Evolutionary conservation across 2,888 invertebrate species (phyloP).

Genomic region (Tribolium freemani): DNA sequence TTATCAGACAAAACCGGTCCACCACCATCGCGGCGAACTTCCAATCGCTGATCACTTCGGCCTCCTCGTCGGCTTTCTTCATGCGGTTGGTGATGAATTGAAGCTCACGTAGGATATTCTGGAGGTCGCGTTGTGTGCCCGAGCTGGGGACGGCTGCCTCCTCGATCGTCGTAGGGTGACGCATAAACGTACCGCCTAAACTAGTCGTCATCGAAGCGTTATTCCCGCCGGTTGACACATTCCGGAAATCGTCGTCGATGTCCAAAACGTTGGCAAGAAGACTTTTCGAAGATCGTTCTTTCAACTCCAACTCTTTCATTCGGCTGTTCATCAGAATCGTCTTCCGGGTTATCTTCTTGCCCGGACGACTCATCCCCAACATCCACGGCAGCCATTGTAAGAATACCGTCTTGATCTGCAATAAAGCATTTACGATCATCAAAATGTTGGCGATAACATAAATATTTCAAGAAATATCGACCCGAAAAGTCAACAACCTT

Average conservation of each 20-base stretch:
- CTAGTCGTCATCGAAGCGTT: slow-evolving; percentile 65
- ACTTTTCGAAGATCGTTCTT: slow-evolving; percentile 94
- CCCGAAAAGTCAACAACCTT: not conserved
- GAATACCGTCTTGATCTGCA: slow-evolving; percentile 92
- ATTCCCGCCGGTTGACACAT: slow-evolving; percentile 75
- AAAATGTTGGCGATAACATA: not conserved
- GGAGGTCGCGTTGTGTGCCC: slow-evolving; percentile 87
- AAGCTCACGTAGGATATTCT: slow-evolving; percentile 91
- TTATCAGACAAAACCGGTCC: slow-evolving; percentile 95
- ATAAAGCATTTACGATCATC: not conserved
- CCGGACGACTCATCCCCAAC: slow-evolving; percentile 95
- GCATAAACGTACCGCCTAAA: slow-evolving; percentile 72
- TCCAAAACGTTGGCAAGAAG: slow-evolving; percentile 95
- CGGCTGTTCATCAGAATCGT: slow-evolving; percentile 91
- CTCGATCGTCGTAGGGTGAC: slow-evolving; percentile 84
- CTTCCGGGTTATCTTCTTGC: slow-evolving; percentile 93
- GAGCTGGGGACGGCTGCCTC: slow-evolving; percentile 67
- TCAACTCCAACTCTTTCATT: slow-evolving; percentile 93
- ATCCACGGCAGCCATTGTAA: slow-evolving; percentile 98
- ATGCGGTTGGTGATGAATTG: slow-evolving; percentile 95
- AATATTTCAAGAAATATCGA: slow-evolving; percentile 1
- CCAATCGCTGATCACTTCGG: slow-evolving; percentile 96
- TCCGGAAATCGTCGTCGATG: slow-evolving; percentile 95
- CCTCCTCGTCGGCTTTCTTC: slow-evolving; percentile 94
- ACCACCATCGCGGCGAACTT: slow-evolving; percentile 99